Conservation (phyloP, 2,797 vertebrate genomes). For the Crocodylus rhombifer region DNA sequence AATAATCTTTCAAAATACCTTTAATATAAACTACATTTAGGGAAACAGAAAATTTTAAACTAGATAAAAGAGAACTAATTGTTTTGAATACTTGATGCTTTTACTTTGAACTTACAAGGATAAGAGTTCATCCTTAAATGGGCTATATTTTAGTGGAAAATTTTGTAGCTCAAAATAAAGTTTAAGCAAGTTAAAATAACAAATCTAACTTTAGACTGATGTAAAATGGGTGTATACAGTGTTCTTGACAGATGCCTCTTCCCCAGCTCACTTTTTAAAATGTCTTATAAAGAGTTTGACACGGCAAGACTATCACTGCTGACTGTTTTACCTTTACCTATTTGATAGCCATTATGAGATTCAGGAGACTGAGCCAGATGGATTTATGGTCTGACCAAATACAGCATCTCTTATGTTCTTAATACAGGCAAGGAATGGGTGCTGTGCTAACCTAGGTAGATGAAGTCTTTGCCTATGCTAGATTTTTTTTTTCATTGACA, state of each 20-base stretch:
- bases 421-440: neutral
- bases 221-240: too few species aligned
- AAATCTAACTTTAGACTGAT: neutral
- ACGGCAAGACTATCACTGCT: too few species aligned
- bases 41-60: neutral
- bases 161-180: neutral
- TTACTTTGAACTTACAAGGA: neutral
- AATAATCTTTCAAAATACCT: neutral
- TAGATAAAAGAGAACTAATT: neutral
- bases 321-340: too few species aligned
- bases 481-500: neutral
- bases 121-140: neutral
- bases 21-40: neutral
- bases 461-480: neutral
- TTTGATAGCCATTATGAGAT: too few species aligned
- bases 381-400: too few species aligned
- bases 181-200: neutral
- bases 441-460: neutral
- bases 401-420: too few species aligned
- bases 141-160: neutral
- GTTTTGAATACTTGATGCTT: neutral
- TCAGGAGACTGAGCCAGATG: too few species aligned
- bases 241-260: too few species aligned
- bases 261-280: too few species aligned
- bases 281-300: too few species aligned